Base-by-base conservation (phyloP, 2,797 vertebrate genomes). In the Leuciscus waleckii region DNA sequence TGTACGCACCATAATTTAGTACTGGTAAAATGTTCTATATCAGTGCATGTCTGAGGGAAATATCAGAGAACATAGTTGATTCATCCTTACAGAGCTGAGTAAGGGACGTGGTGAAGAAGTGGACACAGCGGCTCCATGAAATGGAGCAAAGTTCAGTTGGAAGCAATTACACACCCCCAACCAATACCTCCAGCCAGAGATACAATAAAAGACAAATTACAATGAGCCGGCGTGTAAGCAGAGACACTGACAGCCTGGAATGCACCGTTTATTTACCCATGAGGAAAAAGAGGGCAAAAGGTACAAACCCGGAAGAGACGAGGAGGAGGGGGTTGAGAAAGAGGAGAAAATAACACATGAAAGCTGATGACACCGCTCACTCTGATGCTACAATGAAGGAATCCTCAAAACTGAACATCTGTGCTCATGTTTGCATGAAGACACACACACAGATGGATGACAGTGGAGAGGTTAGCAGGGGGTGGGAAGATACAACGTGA, bases 251-350 rank as follows among this genome's bases (percentile, higher is more conserved):
- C 92, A 93, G 92, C 90, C 93, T 88, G 92, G 93, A 96, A 96
- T 93, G 93, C 90, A 93, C 92, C 91, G 92, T 93, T 93, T 93
- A 94, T 94, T 95, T 95, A 94, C 93, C 93, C 93, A 93, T 93
- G 95, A 93, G 54, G 54, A 85, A 80, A 56, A 82, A 82, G 11
- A 65, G 78, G 78, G 73, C 56, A 71, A 58, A 61, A 82, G 10
- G 69, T 56, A 58, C 16, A 82, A 69, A 35, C 17, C 74, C 81
- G 41, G 17, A 61, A 78, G 26, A 68, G 61, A 49, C 2, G 26
- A 56, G 67, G 54, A 58, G 21, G 13, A 21, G 79, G 56, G 17
- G 37, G 58, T 19, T 21, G 13, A 63, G 26, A 56, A 41, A 6
- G 17, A 37, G 32, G 29, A 54, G 29, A 63, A 76, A 67, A 71